phyloP scores from a whole-genome alignment of 2,113 vertebrate genomes.

The Hydrolagus affinis region DNA sequence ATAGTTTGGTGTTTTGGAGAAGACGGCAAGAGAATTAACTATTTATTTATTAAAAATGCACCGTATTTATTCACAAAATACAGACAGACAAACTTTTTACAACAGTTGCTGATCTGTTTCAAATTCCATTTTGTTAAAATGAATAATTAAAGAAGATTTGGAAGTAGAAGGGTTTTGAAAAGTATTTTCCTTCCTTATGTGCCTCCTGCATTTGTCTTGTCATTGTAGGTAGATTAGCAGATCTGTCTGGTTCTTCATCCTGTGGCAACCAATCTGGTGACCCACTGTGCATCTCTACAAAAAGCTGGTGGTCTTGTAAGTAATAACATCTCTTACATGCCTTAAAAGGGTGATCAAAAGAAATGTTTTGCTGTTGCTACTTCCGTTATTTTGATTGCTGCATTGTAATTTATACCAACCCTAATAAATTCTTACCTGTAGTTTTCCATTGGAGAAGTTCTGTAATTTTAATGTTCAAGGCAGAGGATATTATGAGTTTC shows the following conservation, averaged over 20 bases:
- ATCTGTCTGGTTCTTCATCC: conserved; percentile 39
- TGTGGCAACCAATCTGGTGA: conserved; percentile 46
- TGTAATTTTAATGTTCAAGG: no score
- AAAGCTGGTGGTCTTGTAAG: conserved; percentile 68
- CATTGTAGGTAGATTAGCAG: conserved; percentile 54
- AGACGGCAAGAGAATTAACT: background rate
- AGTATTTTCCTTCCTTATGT: background rate
- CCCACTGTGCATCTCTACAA: conserved; percentile 44
- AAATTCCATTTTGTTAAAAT: background rate
- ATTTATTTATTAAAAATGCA: background rate
- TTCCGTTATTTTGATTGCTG: background rate
- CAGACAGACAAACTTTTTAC: background rate
- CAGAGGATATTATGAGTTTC: no score
- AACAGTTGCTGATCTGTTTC: background rate
- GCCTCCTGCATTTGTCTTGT: conserved; percentile 6
- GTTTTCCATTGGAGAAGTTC: no score
- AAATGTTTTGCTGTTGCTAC: background rate
- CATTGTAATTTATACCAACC: no score
- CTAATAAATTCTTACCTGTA: no score
- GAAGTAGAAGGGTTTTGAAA: background rate
- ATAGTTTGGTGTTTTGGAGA: background rate
- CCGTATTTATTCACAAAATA: background rate
- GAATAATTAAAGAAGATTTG: background rate
- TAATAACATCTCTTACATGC: conserved; percentile 34
- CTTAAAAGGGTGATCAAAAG: background rate